Conservation (phyloP, 2,888 invertebrate species). For the Apodemia mormo region DNA sequence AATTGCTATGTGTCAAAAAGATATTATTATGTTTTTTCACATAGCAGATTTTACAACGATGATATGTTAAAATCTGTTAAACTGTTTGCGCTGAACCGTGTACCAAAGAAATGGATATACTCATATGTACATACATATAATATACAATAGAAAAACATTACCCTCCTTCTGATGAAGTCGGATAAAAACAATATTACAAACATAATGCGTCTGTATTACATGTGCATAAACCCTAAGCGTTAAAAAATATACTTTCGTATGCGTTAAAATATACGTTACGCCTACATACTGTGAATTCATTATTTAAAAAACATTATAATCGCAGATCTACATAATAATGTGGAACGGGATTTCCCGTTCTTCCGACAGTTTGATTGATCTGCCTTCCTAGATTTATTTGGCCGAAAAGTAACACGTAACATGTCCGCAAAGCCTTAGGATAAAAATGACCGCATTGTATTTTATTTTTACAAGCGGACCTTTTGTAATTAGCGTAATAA, state of each 20-base stretch:
- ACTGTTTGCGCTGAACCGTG: too few relatives aligned
- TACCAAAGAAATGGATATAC: too few relatives aligned
- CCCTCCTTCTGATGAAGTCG: too few relatives aligned
- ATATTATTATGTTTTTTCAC: too few relatives aligned
- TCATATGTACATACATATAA: too few relatives aligned
- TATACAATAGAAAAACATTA: too few relatives aligned
- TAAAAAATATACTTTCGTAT: constrained; percentile 45
- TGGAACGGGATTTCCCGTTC: constrained; percentile 72
- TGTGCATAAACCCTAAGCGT: neutral
- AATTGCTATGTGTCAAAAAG: too few relatives aligned
- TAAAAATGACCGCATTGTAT: constrained; percentile 57
- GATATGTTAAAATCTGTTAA: too few relatives aligned
- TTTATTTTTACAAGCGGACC: constrained; percentile 77
- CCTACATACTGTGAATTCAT: constrained; percentile 67
- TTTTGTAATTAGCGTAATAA: constrained; percentile 81
- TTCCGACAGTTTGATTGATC: constrained; percentile 80
- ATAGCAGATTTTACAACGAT: too few relatives aligned
- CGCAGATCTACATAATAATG: constrained; percentile 77
- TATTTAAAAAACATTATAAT: constrained; percentile 73
- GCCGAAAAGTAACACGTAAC: constrained; percentile 68
- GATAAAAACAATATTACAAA: too few relatives aligned
- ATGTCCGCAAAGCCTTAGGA: constrained; percentile 70
- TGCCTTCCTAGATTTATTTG: constrained; percentile 76
- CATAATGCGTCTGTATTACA: too few relatives aligned
- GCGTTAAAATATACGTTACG: constrained; percentile 55